phyloP scores from a whole-genome alignment of 1,140 invertebrate genomes.

The Fopius arisanus region DNA sequence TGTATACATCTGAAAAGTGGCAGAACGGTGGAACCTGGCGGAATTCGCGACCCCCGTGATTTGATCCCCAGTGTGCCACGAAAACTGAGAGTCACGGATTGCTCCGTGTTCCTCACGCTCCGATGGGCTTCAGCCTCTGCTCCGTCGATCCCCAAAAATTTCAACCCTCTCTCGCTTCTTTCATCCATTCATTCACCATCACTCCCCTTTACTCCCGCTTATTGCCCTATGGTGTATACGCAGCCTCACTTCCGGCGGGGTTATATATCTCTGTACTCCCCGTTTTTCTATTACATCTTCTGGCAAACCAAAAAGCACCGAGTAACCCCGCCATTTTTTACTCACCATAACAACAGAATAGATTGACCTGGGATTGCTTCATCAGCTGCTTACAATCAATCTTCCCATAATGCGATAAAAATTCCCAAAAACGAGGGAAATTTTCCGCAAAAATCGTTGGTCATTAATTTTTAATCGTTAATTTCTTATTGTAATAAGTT shows the following conservation, averaged over 20 bases:
- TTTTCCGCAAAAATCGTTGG: no score
- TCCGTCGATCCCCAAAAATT: background rate
- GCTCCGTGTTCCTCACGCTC: constrained; percentile 14
- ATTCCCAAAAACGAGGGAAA: no score
- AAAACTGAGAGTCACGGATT: constrained; percentile 27
- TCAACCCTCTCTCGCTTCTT: background rate
- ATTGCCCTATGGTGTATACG: constrained; percentile 1
- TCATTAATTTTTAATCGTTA: no score
- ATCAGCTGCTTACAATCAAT: constrained; percentile 31
- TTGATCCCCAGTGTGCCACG: background rate
- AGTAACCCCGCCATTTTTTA: constrained; percentile 11
- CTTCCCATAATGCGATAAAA: no score
- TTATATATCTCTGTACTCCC: background rate
- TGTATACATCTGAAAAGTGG: constrained; percentile 11
- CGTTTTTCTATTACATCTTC: background rate
- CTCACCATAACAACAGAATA: background rate
- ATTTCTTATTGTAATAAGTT: no score
- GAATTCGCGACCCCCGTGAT: constrained; percentile 19
- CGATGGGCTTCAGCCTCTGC: constrained; percentile 8
- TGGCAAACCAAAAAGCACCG: background rate
- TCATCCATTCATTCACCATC: background rate
- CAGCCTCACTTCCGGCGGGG: background rate
- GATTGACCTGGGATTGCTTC: constrained; percentile 25
- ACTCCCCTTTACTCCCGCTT: background rate
- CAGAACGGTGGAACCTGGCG: background rate